Conservation (phyloP, 2,888 invertebrate genomes). For the Callinectes sapidus region DNA sequence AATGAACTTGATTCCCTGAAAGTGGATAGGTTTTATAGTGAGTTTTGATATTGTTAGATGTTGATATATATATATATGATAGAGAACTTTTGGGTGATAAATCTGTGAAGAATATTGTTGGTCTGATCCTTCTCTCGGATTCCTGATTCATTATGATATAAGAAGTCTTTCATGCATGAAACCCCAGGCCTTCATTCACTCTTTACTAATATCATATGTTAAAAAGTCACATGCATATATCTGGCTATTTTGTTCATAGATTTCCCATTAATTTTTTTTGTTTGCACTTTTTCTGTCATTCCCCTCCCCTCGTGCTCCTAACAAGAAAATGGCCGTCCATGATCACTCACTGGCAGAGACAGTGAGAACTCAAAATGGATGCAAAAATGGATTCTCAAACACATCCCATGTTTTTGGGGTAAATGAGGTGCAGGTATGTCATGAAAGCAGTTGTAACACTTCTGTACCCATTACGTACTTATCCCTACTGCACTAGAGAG, state of each 20-base stretch:
- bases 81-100: conserved; percentile 22
- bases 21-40: neutral
- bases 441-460: conserved; percentile 28
- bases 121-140: neutral
- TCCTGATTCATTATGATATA: neutral
- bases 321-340: conserved; percentile 61
- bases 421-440: conserved; percentile 68
- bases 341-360: conserved; percentile 59
- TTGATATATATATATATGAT: neutral
- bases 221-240: conserved; percentile 34
- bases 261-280: conserved; percentile 45
- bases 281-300: conserved; percentile 52
- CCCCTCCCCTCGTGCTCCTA: conserved; percentile 51
- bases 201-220: neutral
- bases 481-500: conserved; percentile 30
- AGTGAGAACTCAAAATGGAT: conserved; percentile 56
- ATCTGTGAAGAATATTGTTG: neutral
- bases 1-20: neutral
- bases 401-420: conserved; percentile 64
- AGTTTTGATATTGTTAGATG: neutral
- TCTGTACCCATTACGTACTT: conserved; percentile 5
- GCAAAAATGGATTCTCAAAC: conserved; percentile 64
- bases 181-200: neutral
- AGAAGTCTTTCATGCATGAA: neutral
- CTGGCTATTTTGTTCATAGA: conserved; percentile 28